Percentiles rank a stretch among this genome's conserved stretches.
These are phyloP conservation scores for Xestia xanthographa DNA, from an alignment of 2,888 invertebrate genomes.

Conservation along the genomic window DNA sequence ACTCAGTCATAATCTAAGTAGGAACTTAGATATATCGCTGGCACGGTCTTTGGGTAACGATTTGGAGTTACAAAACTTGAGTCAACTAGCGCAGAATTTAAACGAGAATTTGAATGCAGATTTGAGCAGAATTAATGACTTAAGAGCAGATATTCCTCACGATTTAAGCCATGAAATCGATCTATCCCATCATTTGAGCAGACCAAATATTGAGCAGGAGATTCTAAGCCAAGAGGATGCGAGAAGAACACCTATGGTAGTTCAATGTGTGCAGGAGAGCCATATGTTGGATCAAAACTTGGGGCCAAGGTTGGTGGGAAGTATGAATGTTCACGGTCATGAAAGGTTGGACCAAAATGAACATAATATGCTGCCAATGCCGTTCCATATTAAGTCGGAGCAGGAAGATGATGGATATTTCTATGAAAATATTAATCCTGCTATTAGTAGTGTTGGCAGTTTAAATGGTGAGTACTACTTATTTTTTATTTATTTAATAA, in stretches of 20 bases:
- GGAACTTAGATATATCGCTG: slow-evolving; percentile 66
- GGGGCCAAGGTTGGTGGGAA: slow-evolving; percentile 65
- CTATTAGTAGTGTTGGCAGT: slow-evolving; percentile 70
- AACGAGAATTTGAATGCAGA: slow-evolving; percentile 78
- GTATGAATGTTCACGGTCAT: slow-evolving; percentile 56
- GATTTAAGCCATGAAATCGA: slow-evolving; percentile 79
- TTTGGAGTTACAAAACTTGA: slow-evolving; percentile 78
- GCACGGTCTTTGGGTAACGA: slow-evolving; percentile 62
- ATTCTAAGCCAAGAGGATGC: slow-evolving; percentile 69
- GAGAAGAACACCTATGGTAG: slow-evolving; percentile 69
- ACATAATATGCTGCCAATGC: slow-evolving; percentile 77
- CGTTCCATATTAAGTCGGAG: slow-evolving; percentile 86
- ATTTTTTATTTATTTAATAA: neutral
- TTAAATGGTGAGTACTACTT: slow-evolving; percentile 79
- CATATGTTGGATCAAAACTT: slow-evolving; percentile 73
- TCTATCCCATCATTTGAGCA: slow-evolving; percentile 78
- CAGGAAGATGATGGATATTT: slow-evolving; percentile 86
- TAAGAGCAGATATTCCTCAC: slow-evolving; percentile 73
- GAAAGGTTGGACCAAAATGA: slow-evolving; percentile 75
- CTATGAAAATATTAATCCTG: slow-evolving; percentile 82
- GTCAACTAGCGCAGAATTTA: slow-evolving; percentile 77
- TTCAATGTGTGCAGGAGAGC: slow-evolving; percentile 64
- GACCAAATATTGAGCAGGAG: slow-evolving; percentile 76
- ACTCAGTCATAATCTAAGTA: slow-evolving; percentile 63
- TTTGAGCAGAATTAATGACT: slow-evolving; percentile 66